A percentile compares a stretch with the other conserved stretches of the same genome.
These are phyloP conservation scores for Alligator sinensis DNA, from an alignment of 2,113 vertebrate genomes.

Conservation along the genomic window DNA sequence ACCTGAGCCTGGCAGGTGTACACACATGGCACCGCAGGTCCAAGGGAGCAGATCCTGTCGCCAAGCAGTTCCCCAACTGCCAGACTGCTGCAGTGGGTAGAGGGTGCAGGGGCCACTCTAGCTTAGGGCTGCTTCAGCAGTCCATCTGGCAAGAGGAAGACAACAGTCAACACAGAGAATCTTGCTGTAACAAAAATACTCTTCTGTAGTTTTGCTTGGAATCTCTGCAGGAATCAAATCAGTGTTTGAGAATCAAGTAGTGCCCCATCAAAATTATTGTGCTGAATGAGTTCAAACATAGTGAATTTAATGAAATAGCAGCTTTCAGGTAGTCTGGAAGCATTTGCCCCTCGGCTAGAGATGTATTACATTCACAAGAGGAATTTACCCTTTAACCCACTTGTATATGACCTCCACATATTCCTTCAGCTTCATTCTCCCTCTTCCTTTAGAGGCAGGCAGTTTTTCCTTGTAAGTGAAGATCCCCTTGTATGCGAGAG, in stretches of 20 bases:
- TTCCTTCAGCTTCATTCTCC: neutral
- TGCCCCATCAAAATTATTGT: neutral
- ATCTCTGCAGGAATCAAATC: neutral
- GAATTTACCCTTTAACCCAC: neutral
- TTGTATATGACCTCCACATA: neutral
- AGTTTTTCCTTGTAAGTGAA: neutral
- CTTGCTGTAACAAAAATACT: neutral
- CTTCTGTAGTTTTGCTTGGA: too few species aligned
- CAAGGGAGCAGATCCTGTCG: too few species aligned
- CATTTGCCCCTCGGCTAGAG: neutral
- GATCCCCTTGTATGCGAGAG: accelerated
- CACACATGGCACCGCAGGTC: too few species aligned
- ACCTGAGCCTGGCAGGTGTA: too few species aligned
- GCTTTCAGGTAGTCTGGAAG: neutral
- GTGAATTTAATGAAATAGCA: neutral
- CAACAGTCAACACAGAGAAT: neutral
- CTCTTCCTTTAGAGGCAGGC: neutral
- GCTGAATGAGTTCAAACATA: neutral
- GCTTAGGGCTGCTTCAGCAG: too few species aligned
- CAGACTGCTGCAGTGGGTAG: too few species aligned
- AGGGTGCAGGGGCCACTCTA: too few species aligned
- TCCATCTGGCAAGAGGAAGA: neutral
- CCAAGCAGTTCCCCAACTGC: too few species aligned
- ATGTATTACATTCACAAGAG: neutral
- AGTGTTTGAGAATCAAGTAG: neutral